These are phyloP conservation scores for Neoseiulus cucumeris DNA, from an alignment of 1,140 invertebrate species.

Conservation along the genomic window DNA sequence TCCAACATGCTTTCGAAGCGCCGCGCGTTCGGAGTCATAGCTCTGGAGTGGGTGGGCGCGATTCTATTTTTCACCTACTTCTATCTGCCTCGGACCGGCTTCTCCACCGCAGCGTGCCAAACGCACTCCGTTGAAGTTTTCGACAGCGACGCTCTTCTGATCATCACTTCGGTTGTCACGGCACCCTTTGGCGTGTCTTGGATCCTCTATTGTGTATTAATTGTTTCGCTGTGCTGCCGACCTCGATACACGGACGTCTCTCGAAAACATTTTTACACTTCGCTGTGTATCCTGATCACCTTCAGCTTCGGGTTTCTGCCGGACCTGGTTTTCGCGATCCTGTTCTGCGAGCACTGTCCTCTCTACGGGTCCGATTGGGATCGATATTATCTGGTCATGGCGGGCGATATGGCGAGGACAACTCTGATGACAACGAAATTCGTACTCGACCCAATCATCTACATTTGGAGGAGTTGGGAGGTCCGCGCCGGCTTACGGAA, in stretches of 20 bases:
- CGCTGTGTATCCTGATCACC: background rate
- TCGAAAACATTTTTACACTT: background rate
- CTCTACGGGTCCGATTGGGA: slow-evolving; percentile 3
- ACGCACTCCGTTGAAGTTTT: background rate
- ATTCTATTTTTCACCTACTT: background rate
- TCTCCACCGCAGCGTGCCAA: background rate
- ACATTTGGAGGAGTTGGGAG: slow-evolving; percentile 1
- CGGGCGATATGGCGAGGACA: background rate
- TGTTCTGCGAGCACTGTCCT: slow-evolving; percentile 5
- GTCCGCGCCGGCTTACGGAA: background rate
- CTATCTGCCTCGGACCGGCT: background rate
- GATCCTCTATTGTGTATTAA: background rate
- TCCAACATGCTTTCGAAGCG: background rate
- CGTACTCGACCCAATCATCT: background rate
- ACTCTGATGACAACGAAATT: slow-evolving; percentile 4
- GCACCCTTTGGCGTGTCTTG: slow-evolving; percentile 1
- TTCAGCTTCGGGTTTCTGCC: slow-evolving; percentile 2
- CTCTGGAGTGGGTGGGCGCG: background rate
- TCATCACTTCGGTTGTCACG: background rate
- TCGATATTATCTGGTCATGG: background rate
- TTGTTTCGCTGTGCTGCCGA: background rate
- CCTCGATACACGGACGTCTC: background rate
- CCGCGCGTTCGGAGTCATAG: background rate
- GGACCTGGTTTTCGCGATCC: background rate
- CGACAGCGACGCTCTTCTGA: background rate